phyloP scores from a whole-genome alignment of 2,113 vertebrate species.

The Marmota flaviventris region DNA sequence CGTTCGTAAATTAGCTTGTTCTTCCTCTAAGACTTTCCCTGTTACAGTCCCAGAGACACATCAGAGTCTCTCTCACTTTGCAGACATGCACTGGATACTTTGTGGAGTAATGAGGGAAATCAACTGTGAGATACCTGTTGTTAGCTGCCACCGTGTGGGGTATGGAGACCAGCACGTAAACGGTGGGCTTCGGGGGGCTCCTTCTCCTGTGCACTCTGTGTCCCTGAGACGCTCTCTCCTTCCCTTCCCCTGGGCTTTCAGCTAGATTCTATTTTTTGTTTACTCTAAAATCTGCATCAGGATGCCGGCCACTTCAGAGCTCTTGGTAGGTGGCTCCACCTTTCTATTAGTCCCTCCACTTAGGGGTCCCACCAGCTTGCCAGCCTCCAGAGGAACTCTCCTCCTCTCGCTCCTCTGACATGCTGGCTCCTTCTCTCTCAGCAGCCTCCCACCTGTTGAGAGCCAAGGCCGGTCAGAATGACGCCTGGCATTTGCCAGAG shows the following conservation, averaged over 20 bases:
- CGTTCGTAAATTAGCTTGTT: neutral
- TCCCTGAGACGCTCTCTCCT: neutral
- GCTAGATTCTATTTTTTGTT: neutral
- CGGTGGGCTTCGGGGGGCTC: too few species aligned
- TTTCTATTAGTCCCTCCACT: neutral
- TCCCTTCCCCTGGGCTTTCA: neutral
- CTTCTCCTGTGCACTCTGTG: neutral
- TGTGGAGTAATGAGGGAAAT: neutral
- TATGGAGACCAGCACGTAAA: accelerated
- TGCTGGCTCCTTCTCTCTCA: neutral
- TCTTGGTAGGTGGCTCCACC: neutral
- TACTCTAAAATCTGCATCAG: neutral
- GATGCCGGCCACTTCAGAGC: neutral
- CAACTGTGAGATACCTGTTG: neutral
- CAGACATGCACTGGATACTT: neutral
- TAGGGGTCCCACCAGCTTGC: neutral
- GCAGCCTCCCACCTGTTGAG: neutral
- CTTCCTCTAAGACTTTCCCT: constrained; percentile 27
- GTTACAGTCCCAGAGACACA: neutral
- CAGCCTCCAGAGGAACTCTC: neutral
- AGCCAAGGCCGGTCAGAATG: too few species aligned
- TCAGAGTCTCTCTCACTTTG: neutral
- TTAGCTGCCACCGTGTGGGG: accelerated
- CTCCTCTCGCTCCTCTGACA: neutral
- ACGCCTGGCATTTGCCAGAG: too few species aligned